Evolutionary conservation across 2,113 vertebrate genomes (phyloP), one percentile per base, ranked within the genome.

Genomic region (Hyperopisus bebe): DNA sequence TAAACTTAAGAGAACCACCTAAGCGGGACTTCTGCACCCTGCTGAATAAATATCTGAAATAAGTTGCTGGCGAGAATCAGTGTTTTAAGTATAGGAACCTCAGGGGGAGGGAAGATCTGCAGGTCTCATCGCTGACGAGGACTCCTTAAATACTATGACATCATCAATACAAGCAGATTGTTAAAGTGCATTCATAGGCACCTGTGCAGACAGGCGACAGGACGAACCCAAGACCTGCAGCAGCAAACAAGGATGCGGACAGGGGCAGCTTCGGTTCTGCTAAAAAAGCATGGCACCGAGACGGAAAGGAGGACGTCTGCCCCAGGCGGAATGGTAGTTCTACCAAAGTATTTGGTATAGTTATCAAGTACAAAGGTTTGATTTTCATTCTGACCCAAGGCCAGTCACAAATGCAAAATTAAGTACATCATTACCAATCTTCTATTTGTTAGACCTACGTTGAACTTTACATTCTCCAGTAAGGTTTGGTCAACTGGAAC

Each of bases 151-250:
- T 83, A 55, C 50, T 47, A 7, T 86, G 89, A 89, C 89, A 90
- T 88, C 66, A 87, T 48, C 47, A 17, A 82, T 39, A 51, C 48
- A 35, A 31, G 80, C 84, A 11, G 66, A 66, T 39, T 1, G 51
- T 88, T 91, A 93, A 93, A 92, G 90, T 91, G 90, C 91, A 86
- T 88, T 90, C 50, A 91, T 77, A 89, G 86, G 90, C 88, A 80
- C 87, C 53, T 84, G 66, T 90, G 39, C 88, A 50, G 44, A 90
- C 15, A 90, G 44, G 47, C 86, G 39, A 44, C 7, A 62, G 80
- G 86, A 31, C 70, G n/a, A 39, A 77, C 80, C 89, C 8, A 62
- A 86, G 87, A 24, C 53, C 55, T 27, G 35, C 47, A 39, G 53
- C 86, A 86, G 86, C 89, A 35, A 90, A 90, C 5, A 9, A 35